Percentiles rank a stretch among this genome's conserved stretches.
phyloP scores from a whole-genome alignment of 1,140 invertebrate genomes.

The Bombus polaris region DNA sequence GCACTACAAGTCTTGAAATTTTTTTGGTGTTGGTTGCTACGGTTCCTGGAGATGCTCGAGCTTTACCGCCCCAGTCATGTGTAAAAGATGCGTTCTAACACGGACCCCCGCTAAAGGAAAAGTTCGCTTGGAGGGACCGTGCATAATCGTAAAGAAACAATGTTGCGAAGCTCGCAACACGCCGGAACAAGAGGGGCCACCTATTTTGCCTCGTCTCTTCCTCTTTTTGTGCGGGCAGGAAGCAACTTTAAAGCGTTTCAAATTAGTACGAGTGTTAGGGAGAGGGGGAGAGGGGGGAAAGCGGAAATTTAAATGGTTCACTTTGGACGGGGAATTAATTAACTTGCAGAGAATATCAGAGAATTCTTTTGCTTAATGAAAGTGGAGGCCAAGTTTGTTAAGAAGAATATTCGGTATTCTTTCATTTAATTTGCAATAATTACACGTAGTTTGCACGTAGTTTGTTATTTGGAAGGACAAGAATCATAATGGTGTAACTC shows the following conservation, averaged over 20 bases:
- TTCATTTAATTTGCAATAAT: background rate
- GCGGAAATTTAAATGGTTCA: background rate
- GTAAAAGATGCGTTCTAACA: constrained; percentile 25
- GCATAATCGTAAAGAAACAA: constrained; percentile 51
- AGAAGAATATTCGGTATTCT: background rate
- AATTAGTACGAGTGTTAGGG: background rate
- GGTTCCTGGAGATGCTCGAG: background rate
- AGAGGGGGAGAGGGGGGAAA: accelerated
- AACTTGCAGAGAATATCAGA: background rate
- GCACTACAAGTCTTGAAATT: constrained; percentile 11
- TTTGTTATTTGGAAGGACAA: background rate
- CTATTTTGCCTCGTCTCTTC: background rate
- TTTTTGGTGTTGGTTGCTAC: background rate
- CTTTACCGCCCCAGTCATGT: background rate
- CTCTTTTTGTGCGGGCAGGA: background rate
- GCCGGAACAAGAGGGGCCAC: background rate
- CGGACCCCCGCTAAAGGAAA: background rate
- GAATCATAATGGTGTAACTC: no score
- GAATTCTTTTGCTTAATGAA: background rate
- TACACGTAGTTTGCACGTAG: no score
- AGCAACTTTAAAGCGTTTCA: constrained; percentile 27
- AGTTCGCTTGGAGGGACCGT: background rate
- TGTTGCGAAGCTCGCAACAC: constrained; percentile 20
- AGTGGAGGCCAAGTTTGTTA: background rate
- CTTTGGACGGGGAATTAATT: constrained; percentile 9